A percentile compares a stretch with the other conserved stretches of the same genome.
Conservation (phyloP, 2,888 invertebrate species). For the Rotaria sp. region DNA sequence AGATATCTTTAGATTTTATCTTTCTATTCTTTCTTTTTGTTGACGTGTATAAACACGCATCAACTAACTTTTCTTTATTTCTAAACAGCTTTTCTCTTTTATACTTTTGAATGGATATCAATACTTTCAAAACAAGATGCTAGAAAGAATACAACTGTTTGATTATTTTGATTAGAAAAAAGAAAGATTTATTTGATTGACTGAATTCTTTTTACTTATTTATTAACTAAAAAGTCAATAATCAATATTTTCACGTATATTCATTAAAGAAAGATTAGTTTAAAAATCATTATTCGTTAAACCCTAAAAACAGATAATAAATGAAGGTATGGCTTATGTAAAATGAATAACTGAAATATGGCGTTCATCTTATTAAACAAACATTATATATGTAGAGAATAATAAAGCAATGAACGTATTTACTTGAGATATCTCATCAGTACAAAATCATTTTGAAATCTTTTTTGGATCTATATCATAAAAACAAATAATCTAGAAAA, state of each 20-base stretch:
- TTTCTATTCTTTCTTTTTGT: no score
- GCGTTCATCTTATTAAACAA: constrained; percentile 55
- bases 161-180: not conserved
- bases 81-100: no score
- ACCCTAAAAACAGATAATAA: constrained; percentile 68
- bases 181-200: not conserved
- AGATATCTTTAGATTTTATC: no score
- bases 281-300: constrained; percentile 70
- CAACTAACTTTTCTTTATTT: no score
- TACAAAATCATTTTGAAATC: constrained; percentile 63
- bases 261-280: constrained; percentile 64
- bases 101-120: no score
- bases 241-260: constrained; percentile 66
- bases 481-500: constrained; percentile 49
- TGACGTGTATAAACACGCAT: no score
- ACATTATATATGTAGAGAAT: constrained; percentile 34
- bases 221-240: constrained; percentile 66
- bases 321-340: constrained; percentile 63
- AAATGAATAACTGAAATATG: constrained; percentile 67
- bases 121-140: no score
- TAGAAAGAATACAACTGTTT: no score
- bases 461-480: constrained; percentile 75
- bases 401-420: constrained; percentile 35
- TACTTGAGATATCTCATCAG: constrained; percentile 61
- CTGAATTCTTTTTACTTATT: no score